A percentile compares a stretch with the other conserved stretches of the same genome.
Evolutionary conservation across 1,140 invertebrate species (phyloP).

Genomic region (Eriocheir sinensis): DNA sequence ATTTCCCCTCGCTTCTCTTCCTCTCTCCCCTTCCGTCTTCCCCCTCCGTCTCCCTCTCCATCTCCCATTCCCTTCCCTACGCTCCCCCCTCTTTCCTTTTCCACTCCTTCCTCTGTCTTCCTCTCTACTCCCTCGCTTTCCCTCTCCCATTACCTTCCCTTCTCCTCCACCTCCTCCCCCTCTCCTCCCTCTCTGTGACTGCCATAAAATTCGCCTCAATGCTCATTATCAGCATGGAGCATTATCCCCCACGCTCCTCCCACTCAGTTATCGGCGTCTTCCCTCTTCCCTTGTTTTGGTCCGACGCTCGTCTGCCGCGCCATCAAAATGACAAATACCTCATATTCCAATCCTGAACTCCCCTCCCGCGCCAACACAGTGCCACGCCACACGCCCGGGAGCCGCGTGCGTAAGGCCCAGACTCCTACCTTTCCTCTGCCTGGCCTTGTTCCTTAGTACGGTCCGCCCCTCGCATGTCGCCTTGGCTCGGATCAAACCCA

Average conservation of each 20-base stretch:
- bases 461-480: not conserved
- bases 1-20: not conserved
- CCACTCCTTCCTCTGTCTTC: not conserved
- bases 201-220: conserved; percentile 51
- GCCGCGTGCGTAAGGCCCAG: not conserved
- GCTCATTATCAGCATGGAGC: conserved; percentile 54
- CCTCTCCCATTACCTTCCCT: not conserved
- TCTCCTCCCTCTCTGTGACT: not conserved
- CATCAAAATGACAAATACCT: conserved; percentile 64
- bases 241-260: conserved; percentile 43
- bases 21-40: not conserved
- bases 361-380: not conserved
- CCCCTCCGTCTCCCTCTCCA: not conserved
- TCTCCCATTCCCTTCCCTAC: not conserved
- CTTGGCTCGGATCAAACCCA: not conserved
- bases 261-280: conserved; percentile 24
- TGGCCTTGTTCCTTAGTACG: not conserved
- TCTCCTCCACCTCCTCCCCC: not conserved
- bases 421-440: not conserved
- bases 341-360: conserved; percentile 58
- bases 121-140: not conserved
- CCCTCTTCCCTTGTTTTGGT: conserved; percentile 45
- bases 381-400: not conserved
- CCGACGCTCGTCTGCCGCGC: conserved; percentile 36
- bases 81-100: not conserved